Conservation (phyloP, 2,797 vertebrate genomes). For the Paguma larvata region DNA sequence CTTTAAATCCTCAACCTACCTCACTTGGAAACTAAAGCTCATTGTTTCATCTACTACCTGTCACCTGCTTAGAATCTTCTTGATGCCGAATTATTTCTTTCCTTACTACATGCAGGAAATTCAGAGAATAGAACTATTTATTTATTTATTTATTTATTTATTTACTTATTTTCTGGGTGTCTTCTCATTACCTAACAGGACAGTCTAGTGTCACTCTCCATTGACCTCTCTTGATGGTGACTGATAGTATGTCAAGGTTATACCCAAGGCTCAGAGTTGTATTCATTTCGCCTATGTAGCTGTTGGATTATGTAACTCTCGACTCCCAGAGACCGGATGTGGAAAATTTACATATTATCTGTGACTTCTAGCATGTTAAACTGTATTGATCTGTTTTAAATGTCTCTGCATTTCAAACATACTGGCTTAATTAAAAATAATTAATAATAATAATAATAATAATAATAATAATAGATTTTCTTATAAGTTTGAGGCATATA, state of each 20-base stretch:
- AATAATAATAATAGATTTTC: background rate
- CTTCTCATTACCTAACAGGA: background rate
- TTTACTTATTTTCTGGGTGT: too few species aligned
- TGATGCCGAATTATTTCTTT: background rate
- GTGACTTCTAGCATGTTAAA: background rate
- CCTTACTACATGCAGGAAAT: background rate
- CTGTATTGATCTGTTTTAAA: background rate
- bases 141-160: too few species aligned
- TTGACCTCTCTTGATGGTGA: background rate
- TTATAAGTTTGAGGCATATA: constrained; percentile 21
- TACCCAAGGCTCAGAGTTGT: background rate
- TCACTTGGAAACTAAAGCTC: background rate
- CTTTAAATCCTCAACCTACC: background rate
- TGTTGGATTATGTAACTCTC: too few species aligned
- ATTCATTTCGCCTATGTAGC: background rate
- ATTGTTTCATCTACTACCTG: background rate
- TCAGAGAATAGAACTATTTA: background rate
- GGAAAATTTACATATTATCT: background rate
- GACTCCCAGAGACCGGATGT: background rate
- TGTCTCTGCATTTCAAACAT: background rate
- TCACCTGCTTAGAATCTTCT: background rate
- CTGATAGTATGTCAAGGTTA: background rate
- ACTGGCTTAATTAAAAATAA: background rate
- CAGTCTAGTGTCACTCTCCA: too few species aligned
- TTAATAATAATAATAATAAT: background rate